Evolutionary conservation across 2,113 vertebrate genomes (phyloP).

Genomic region (Atractosteus spatula): DNA sequence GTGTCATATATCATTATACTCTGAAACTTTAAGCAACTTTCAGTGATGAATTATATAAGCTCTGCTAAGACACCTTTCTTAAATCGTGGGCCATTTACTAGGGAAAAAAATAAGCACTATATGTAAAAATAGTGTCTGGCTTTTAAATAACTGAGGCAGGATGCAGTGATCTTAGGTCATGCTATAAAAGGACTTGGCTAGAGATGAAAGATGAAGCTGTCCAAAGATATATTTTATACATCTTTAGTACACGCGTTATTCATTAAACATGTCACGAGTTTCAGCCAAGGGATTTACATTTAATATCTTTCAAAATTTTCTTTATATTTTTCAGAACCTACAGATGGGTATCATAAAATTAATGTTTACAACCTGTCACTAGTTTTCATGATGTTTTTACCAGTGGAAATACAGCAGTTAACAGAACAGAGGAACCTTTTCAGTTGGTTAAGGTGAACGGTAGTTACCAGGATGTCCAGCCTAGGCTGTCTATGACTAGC

Average conservation of each 20-base stretch:
- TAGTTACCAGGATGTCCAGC: too few species aligned
- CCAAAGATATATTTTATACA: slow-evolving; percentile 39
- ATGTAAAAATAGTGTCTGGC: slow-evolving; percentile 33
- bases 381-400: too few species aligned
- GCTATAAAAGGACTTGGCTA: slow-evolving; percentile 57
- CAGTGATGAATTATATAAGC: neutral
- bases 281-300: slow-evolving; percentile 45
- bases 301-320: slow-evolving; percentile 36
- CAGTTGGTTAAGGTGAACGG: too few species aligned
- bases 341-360: too few species aligned
- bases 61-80: neutral
- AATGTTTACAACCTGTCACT: too few species aligned
- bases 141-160: slow-evolving; percentile 39
- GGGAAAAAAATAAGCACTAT: neutral
- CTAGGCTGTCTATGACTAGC: too few species aligned
- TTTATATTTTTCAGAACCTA: slow-evolving; percentile 9
- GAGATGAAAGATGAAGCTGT: slow-evolving; percentile 49
- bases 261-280: slow-evolving; percentile 40
- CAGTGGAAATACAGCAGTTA: too few species aligned
- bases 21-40: too few species aligned
- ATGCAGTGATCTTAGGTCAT: slow-evolving; percentile 43
- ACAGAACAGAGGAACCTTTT: too few species aligned
- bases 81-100: neutral
- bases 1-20: too few species aligned
- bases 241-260: slow-evolving; percentile 43